Conservation (phyloP, 1,140 invertebrate species). For the Ooceraea biroi region DNA sequence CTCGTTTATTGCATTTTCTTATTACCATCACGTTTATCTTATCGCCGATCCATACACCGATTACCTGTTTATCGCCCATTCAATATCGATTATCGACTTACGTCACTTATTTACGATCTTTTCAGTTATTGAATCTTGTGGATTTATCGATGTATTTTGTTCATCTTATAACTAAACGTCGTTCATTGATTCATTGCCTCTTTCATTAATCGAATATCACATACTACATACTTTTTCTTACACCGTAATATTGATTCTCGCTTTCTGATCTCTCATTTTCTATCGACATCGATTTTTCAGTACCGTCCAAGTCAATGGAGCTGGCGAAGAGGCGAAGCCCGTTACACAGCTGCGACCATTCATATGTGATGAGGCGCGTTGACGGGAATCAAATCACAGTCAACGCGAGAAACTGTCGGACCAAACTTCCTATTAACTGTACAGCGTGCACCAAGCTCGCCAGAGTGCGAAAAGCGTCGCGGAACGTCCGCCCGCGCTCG, state of each 20-base stretch:
- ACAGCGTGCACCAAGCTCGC: constrained; percentile 68
- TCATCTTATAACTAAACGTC: no score
- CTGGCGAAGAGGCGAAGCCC: constrained; percentile 94
- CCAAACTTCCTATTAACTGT: constrained; percentile 83
- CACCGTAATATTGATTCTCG: not conserved
- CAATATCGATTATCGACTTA: not conserved
- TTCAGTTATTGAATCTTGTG: no score
- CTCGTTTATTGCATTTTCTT: not conserved
- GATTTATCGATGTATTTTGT: no score
- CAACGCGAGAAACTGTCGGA: constrained; percentile 79
- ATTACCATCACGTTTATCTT: no score
- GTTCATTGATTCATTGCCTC: not conserved
- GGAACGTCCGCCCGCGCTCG: constrained; percentile 22
- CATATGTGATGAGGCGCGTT: constrained; percentile 90
- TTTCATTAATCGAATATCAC: not conserved
- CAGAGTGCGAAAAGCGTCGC: constrained; percentile 15
- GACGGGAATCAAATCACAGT: constrained; percentile 73
- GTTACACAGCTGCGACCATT: constrained; percentile 96
- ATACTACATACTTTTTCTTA: constrained; percentile 10
- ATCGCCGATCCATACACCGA: no score
- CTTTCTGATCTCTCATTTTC: not conserved
- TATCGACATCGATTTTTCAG: constrained; percentile 87
- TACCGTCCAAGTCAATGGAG: constrained; percentile 98
- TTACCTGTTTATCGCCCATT: no score
- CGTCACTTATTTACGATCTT: no score